Percentiles rank a stretch among this genome's conserved stretches.
These are phyloP conservation scores for Pelagia noctiluca DNA, from an alignment of 30 jellyfish, hydroid and myxozoan species.

Conservation along the genomic window DNA sequence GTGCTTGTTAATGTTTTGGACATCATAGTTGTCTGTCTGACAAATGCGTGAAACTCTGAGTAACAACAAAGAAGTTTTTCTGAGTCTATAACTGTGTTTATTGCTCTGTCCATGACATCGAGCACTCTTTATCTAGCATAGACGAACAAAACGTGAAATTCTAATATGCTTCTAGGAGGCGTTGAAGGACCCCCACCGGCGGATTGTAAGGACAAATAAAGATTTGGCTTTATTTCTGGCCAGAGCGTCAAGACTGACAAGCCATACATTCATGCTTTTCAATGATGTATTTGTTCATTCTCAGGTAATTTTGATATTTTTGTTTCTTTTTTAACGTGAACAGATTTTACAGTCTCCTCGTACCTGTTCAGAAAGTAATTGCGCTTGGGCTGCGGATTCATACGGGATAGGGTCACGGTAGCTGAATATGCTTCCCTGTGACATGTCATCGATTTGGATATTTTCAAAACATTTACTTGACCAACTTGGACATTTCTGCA, in stretches of 20 bases:
- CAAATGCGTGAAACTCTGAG: too few relatives aligned
- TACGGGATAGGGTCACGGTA: too few relatives aligned
- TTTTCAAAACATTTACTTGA: background rate
- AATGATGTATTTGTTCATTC: conserved; percentile 94
- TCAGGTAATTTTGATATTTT: conserved; percentile 54
- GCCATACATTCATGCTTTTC: conserved; percentile 85
- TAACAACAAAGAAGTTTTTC: background rate
- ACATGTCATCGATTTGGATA: background rate
- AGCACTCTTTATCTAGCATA: too few relatives aligned
- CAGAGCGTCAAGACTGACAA: conserved; percentile 88
- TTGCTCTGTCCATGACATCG: too few relatives aligned
- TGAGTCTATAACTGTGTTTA: too few relatives aligned
- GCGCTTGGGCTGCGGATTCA: too few relatives aligned
- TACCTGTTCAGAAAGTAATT: too few relatives aligned
- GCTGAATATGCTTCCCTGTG: too few relatives aligned
- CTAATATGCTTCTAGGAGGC: conserved; percentile 68
- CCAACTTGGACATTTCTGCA: background rate
- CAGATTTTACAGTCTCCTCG: too few relatives aligned
- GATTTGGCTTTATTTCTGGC: conserved; percentile 77
- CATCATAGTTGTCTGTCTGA: too few relatives aligned
- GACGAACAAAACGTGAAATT: too few relatives aligned
- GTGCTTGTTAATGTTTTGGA: too few relatives aligned
- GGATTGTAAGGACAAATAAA: conserved; percentile 84
- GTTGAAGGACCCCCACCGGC: conserved; percentile 89
- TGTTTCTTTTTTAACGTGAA: background rate